Percentiles rank a stretch among this genome's conserved stretches.
These are phyloP conservation scores for Piezodorus guildinii DNA, from an alignment of 1,140 invertebrate genomes.

Conservation along the genomic window DNA sequence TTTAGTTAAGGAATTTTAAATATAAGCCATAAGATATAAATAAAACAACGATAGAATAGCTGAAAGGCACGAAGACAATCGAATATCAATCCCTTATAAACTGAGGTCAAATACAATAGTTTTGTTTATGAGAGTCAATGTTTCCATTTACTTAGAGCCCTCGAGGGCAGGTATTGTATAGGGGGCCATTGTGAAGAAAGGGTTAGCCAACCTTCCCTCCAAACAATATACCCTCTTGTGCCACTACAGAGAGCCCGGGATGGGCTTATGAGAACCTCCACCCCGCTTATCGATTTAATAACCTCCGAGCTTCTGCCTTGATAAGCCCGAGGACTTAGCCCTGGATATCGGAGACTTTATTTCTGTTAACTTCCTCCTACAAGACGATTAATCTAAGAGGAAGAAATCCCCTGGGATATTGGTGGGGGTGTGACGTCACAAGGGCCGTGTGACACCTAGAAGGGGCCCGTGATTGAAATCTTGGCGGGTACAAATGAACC, in stretches of 20 bases:
- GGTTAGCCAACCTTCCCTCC: not conserved
- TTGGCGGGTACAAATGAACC: slow-evolving; percentile 1
- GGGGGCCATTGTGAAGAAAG: slow-evolving; percentile 4
- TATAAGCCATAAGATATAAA: too few species aligned
- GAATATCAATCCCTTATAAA: too few species aligned
- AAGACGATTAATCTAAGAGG: slow-evolving; percentile 1
- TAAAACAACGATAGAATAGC: too few species aligned
- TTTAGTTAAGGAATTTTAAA: too few species aligned
- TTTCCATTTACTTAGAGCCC: slow-evolving; percentile 5
- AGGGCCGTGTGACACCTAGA: too few species aligned
- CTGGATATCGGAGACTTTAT: not conserved
- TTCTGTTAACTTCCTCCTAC: not conserved
- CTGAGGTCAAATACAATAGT: too few species aligned
- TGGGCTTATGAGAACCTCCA: not conserved
- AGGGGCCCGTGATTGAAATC: slow-evolving; percentile 7
- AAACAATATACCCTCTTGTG: slow-evolving; percentile 7
- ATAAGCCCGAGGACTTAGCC: not conserved
- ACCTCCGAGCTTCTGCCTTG: not conserved
- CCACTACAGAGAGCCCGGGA: not conserved
- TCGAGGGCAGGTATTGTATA: not conserved
- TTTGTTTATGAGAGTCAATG: not conserved
- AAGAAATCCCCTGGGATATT: not conserved
- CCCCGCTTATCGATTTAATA: slow-evolving; percentile 5
- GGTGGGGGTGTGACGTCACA: not conserved
- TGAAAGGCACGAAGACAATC: too few species aligned